Conservation (phyloP, 2,888 invertebrate species). For the Oxyteleia sp. region DNA sequence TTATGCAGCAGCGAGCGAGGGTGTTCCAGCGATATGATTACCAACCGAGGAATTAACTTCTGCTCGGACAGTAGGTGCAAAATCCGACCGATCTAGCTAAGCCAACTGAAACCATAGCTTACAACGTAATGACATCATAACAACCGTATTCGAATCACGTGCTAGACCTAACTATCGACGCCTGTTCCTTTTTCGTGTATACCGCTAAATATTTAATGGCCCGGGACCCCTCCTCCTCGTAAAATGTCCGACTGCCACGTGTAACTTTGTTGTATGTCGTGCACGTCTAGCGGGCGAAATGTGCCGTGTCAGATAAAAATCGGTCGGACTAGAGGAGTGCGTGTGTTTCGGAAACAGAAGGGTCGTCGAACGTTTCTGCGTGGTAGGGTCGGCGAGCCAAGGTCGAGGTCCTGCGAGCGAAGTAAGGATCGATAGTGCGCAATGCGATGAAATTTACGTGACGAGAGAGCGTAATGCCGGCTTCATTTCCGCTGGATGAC, state of each 20-base stretch:
- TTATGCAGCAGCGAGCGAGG: background rate
- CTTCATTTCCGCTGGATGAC: slow-evolving; percentile 60
- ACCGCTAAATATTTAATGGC: slow-evolving; percentile 14
- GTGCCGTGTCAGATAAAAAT: slow-evolving; percentile 46
- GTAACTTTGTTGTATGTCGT: background rate
- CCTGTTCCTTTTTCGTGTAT: background rate
- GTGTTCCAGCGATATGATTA: slow-evolving; percentile 4
- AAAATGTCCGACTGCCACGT: slow-evolving; percentile 6
- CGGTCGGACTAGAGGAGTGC: slow-evolving; percentile 41
- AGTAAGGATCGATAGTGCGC: slow-evolving; percentile 79
- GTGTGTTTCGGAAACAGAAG: slow-evolving; percentile 61
- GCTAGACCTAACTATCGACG: background rate
- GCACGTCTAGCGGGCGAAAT: slow-evolving; percentile 20
- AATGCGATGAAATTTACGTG: slow-evolving; percentile 70
- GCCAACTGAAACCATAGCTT: background rate
- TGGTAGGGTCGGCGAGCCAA: slow-evolving; percentile 81
- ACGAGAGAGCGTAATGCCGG: slow-evolving; percentile 61
- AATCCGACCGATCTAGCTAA: too few relatives aligned
- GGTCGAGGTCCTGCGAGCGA: slow-evolving; percentile 83
- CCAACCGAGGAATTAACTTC: background rate
- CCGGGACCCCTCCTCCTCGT: slow-evolving; percentile 3
- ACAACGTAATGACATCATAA: background rate
- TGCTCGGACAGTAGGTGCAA: too few relatives aligned
- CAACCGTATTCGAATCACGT: slow-evolving; percentile 13
- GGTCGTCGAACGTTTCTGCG: slow-evolving; percentile 62